Base-by-base conservation (phyloP, 2,888 invertebrate genomes). In the Tupiocoris notatus region DNA sequence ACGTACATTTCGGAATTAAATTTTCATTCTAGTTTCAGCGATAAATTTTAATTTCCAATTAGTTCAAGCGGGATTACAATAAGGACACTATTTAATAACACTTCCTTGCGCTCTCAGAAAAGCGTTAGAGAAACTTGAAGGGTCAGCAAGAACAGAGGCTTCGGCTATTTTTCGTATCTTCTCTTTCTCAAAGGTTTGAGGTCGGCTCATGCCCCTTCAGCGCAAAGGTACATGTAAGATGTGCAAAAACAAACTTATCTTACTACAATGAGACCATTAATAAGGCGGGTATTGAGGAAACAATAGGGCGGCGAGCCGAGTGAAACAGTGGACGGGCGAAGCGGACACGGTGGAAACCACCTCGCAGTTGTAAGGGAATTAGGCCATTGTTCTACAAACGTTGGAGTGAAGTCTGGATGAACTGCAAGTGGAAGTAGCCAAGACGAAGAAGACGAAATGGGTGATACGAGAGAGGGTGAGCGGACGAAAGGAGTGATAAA, bases 361-460 rank as follows among this genome's bases (percentile, higher is more conserved):
- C 73, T 77, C 67, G 74, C 73, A 77, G 74, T 77, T 73, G 74
- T 73, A 77, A 74, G 66, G 77, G 74, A 74, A 73, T 57, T 67
- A 71, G 70, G 74, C 74, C 77, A 77, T 77, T 77, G 77, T 74
- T 77, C 74, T 39, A 12, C 12, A 39, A 39, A 39, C 39, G 39
- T 39, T 7, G 39, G 12, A 39, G 39, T 39, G 39, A 39, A 39
- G 39, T 12, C 39, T 12, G 39, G 39, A 39, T 12, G 39, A 12
- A 7, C 39, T 39, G 3, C 39, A 7, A 7, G 39, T 39, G 3
- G 39, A 39, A 39, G 39, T 39, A 39, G 39, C 12, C 12, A 12
- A 12, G 39, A 7, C 39, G 39, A 39, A 39, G 39, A 39, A 39
- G 39, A 39, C 39, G 39, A 39, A 39, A 7, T 39, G 39, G 39